Evolutionary conservation across 2,113 vertebrate species (phyloP), one percentile per base, ranked within the genome.

Genomic region (Myiozetetes cayanensis): DNA sequence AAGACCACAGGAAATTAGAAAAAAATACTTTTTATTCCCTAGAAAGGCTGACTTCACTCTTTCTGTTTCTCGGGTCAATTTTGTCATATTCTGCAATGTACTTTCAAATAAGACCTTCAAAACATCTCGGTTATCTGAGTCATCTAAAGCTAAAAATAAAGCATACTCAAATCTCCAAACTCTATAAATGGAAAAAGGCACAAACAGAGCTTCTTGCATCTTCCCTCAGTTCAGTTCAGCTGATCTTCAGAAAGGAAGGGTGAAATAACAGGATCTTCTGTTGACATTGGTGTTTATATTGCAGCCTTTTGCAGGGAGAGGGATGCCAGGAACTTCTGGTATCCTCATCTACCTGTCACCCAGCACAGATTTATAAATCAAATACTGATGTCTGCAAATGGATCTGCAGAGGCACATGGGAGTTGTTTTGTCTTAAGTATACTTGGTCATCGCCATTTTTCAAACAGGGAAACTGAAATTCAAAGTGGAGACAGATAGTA

Each of bases 101-200:
- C 81, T 87, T 91, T 93, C 70, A 85, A 37, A 82, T 65, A 87
- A 89, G 70, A 78, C 58, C 56, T 81, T 90, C 83, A 89, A 83
- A 96, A 80, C 31, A 41, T 43, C 67, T 90, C 39, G 25, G 22
- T 87, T 77, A 33, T 84, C 43, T 94, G 79, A 86, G 70, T 94
- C 86, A 92, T 16, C 37, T 17, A 35, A 79, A 93, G 59, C 61
- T 93, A 87, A 89, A 87, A 94, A 96, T 89, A 95, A 67, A 83
- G 8, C n/a, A 68, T 71, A 35, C 24, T 93, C 50, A 85, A 63
- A 73, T 66, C 33, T 76, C 79, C 58, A 85, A 61, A 85, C 6
- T 56, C 74, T 88, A 33, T 85, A 73, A 62, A 90, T 25, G 37
- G 79, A 50, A 90, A 84, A 82, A 85, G 27, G 14, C n/a, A 88